Conservation (phyloP, 2,888 invertebrate genomes). For the Eupithecia centaureata region DNA sequence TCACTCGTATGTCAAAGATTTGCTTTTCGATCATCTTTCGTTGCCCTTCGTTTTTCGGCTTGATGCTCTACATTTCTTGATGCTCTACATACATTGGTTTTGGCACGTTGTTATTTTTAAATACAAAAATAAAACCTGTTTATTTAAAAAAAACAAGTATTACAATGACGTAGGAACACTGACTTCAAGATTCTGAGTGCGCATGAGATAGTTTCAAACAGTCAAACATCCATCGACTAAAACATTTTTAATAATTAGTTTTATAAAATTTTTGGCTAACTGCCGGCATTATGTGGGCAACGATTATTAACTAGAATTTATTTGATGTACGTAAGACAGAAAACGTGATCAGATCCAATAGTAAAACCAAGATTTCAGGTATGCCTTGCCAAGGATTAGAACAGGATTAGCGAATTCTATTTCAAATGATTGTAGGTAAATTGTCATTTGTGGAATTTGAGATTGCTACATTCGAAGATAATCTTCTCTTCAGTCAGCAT, state of each 20-base stretch:
- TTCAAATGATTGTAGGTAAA: not conserved
- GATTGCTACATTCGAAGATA: not conserved
- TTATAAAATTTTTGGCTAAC: conserved; percentile 51
- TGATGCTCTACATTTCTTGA: no score
- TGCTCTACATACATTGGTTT: no score
- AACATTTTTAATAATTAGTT: conserved; percentile 20
- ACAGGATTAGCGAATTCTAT: conserved; percentile 13
- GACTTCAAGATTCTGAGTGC: not conserved
- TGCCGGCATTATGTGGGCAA: conserved; percentile 49
- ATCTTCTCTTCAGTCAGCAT: not conserved
- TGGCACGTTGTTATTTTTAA: no score
- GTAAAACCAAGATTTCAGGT: conserved; percentile 26
- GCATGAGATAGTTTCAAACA: not conserved
- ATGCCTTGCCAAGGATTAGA: conserved; percentile 33
- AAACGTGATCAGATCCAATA: conserved; percentile 17
- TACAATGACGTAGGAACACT: no score
- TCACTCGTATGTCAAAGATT: no score
- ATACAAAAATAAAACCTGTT: no score
- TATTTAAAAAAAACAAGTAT: no score
- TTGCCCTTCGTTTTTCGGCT: no score
- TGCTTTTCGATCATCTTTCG: no score
- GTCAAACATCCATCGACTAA: not conserved
- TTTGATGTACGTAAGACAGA: conserved; percentile 27
- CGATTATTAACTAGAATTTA: conserved; percentile 39
- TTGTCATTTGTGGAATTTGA: not conserved